Base-by-base conservation (phyloP, 2,888 invertebrate genomes). In the Reticulitermes lucifugus region DNA sequence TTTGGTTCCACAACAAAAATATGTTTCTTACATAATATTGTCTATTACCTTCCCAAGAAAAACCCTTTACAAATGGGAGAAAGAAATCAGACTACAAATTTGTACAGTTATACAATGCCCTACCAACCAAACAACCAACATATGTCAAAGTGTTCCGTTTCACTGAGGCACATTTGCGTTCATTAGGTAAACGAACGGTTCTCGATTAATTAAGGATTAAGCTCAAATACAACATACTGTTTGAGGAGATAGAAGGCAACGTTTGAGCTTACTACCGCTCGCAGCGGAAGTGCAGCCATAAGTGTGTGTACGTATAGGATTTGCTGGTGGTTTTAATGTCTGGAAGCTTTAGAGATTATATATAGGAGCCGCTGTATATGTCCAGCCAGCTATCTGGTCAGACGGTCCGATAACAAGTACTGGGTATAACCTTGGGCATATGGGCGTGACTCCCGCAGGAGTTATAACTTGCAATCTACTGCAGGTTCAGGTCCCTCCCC, bases 401-500 rank as follows among this genome's bases (percentile, higher is more conserved):
- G 65, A 25, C 22, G 21, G 21, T 35, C 35, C 35, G 46, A 46
- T 77, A 77, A 77, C 77, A 77, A 77, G 77, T 77, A 43, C 51
- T 46, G 43, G 77, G 46, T 51, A 46, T 77, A 77, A 77, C 77
- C 77, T 77, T 85, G 82, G 82, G 82, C 85, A 83, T 83, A 83
- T 73, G 79, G 51, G 73, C 60, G 80, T 81, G 51, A 70, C 83
- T 60, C 85, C 80, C 70, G 18, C 41, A 83, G 83, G 85, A 83
- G 79, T 60, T 70, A 85, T 85, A 85, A 85, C 85, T 85, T 29
- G 85, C 85, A 85, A 83, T 85, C 85, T 85, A n/a, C 46, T 51
- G 29, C 79, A 43, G 51, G 51, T 46, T 46, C 51, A 22, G 6
- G 22, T 29, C 14, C 12, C 21, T 10, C 25, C 25, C 22, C 41